Percentiles rank a stretch among this genome's conserved stretches.
These are phyloP conservation scores for Augiades crinisus DNA, from an alignment of 2,888 invertebrate species.

Conservation along the genomic window DNA sequence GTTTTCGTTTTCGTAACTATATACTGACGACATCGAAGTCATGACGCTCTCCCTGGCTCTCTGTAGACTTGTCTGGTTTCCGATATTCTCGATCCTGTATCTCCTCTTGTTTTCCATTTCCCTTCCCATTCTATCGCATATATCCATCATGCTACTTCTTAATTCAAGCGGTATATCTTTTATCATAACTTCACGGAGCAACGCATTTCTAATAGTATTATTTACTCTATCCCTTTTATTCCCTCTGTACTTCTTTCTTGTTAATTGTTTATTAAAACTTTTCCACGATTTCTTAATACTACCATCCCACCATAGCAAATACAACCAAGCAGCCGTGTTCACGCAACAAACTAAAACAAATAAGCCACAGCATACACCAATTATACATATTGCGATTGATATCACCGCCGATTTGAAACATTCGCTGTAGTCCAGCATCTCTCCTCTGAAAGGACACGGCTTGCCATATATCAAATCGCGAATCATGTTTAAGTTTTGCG, in stretches of 20 bases:
- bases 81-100: conserved; percentile 44
- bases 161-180: conserved; percentile 58
- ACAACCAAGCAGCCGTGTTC: conserved; percentile 38
- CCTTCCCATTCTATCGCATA: conserved; percentile 51
- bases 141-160: conserved; percentile 48
- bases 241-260: conserved; percentile 19
- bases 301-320: conserved; percentile 39
- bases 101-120: conserved; percentile 50
- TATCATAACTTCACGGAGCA: conserved; percentile 57
- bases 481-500: conserved; percentile 55
- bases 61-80: conserved; percentile 40
- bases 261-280: conserved; percentile 32
- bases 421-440: conserved; percentile 40
- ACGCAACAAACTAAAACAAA: conserved; percentile 44
- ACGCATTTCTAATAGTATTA: conserved; percentile 44
- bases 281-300: conserved; percentile 34
- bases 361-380: conserved; percentile 42
- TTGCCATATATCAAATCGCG: conserved; percentile 54
- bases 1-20: conserved; percentile 4
- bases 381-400: conserved; percentile 45
- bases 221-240: conserved; percentile 33
- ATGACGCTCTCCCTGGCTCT: not conserved
- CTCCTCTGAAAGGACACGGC: conserved; percentile 41
- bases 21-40: not conserved
- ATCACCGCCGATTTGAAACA: conserved; percentile 46